Evolutionary conservation across 2,797 vertebrate species (phyloP).

Genomic region (Halcyon chelicuti): DNA sequence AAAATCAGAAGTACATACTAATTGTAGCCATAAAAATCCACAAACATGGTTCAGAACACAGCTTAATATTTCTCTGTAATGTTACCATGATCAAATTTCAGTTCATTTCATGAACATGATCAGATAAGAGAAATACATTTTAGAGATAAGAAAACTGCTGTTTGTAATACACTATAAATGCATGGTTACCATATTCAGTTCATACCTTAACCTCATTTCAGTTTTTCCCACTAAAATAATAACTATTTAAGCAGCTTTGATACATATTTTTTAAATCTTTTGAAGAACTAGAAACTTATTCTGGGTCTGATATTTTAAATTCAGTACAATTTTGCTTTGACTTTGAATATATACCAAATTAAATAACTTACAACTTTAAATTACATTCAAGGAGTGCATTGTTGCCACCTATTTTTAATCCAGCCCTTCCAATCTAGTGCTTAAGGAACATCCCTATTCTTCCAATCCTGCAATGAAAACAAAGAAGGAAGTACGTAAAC

Average conservation of each 20-base stretch:
- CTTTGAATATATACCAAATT: background rate
- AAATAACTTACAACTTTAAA: background rate
- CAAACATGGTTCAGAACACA: background rate
- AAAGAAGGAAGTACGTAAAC: background rate
- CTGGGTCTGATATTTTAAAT: background rate
- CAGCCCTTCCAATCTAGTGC: background rate
- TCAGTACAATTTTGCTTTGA: background rate
- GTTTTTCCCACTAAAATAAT: background rate
- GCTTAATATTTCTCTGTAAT: background rate
- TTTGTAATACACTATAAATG: background rate
- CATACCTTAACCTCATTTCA: background rate
- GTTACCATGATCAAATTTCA: background rate
- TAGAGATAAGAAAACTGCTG: background rate
- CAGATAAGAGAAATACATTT: background rate
- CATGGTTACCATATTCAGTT: background rate
- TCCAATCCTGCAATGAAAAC: conserved; percentile 2
- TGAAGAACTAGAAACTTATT: background rate
- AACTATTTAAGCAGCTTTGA: background rate
- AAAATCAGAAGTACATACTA: background rate
- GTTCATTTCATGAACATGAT: background rate
- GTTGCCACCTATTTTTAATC: background rate
- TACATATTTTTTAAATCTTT: background rate
- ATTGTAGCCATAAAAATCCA: background rate
- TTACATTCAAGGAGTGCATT: background rate
- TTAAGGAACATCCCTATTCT: background rate